A percentile compares a stretch with the other conserved stretches of the same genome.
Evolutionary conservation across 2,113 vertebrate genomes (phyloP).

Genomic region (Aleadryas rufinucha): DNA sequence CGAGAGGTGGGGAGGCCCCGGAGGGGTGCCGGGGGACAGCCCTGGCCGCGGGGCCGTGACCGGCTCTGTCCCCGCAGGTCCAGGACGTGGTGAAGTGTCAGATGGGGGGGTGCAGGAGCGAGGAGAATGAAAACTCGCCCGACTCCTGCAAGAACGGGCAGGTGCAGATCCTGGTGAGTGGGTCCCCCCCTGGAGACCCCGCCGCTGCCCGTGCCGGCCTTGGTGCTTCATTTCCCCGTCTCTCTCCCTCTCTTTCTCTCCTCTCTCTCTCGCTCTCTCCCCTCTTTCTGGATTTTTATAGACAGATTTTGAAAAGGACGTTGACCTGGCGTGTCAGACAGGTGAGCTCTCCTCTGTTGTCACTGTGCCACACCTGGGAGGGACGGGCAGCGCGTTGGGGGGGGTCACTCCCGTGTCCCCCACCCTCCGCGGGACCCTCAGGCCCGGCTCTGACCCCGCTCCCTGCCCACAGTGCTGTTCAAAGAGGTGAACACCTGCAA

Average conservation of each 20-base stretch:
- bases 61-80: slow-evolving; percentile 75
- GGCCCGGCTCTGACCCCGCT: neutral
- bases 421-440: accelerated
- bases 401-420: neutral
- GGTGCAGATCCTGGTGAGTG: slow-evolving; percentile 99
- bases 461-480: slow-evolving; percentile 84
- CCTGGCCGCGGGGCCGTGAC: neutral
- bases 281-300: slow-evolving; percentile 73
- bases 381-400: accelerated
- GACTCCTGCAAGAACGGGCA: slow-evolving; percentile 99
- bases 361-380: accelerated
- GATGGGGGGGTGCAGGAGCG: slow-evolving; percentile 90
- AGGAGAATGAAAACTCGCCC: slow-evolving; percentile 96
- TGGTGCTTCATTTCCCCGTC: slow-evolving; percentile 51
- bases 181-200: neutral
- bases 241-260: slow-evolving; percentile 48
- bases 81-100: slow-evolving; percentile 96
- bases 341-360: slow-evolving; percentile 74
- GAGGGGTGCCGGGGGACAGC: neutral
- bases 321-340: slow-evolving; percentile 98
- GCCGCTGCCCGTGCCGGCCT: neutral
- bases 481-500: slow-evolving; percentile 98
- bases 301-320: slow-evolving; percentile 99
- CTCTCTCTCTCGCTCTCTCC: slow-evolving; percentile 40
- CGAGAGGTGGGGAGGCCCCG: slow-evolving; percentile 82